Evolutionary conservation across 30 jellyfish, hydroid and myxozoan species (phyloP), one percentile per base, ranked within the genome.

Genomic region (Hydractinia echinata): DNA sequence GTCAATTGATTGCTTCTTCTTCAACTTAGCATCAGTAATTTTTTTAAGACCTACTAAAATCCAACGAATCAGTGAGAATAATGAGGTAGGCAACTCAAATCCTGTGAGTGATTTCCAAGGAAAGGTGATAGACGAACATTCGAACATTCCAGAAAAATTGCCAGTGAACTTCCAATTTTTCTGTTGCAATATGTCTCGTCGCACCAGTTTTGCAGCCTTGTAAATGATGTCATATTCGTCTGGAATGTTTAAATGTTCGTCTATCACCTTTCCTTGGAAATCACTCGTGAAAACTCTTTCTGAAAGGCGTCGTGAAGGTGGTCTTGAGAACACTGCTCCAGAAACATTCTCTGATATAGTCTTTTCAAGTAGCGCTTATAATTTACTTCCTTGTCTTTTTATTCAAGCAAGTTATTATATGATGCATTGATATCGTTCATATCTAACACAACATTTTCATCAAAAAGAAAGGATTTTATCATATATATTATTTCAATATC

Each of bases 141-240:
- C n/a, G n/a, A n/a, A n/a, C n/a, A n/a, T n/a, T n/a, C n/a, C n/a
- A n/a, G 44, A 30, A 30, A 30, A 30, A 30, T 30, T n/a, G n/a
- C n/a, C n/a, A n/a, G 44, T 30, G 44, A 30, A 30, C 44, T 30
- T 30, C 44, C 44, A 30, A 30, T 30, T 30, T 30, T 30, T 2
- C 44, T 30, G 44, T 30, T 30, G 44, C 5, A 81, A 77, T 76
- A 81, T 70, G 14, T 11, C 85, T 60, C 54, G 53, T 15, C 85
- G 55, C 66, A 81, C 61, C 8, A 70, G n/a, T 49, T 70, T 81
- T n/a, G 88, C 87, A 10, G 90, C 89, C 55, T 76, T 51, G 62
- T 44, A 76, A 58, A 83, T 76, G 16, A 15, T 30, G 66, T 4
- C n/a, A 61, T 51, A 83, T 8, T 54, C 58, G 53, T 73, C 92